Percentiles rank a stretch among this genome's conserved stretches.
These are phyloP conservation scores for Hoplodrina blanda DNA, from an alignment of 2,888 invertebrate genomes.

Conservation along the genomic window DNA sequence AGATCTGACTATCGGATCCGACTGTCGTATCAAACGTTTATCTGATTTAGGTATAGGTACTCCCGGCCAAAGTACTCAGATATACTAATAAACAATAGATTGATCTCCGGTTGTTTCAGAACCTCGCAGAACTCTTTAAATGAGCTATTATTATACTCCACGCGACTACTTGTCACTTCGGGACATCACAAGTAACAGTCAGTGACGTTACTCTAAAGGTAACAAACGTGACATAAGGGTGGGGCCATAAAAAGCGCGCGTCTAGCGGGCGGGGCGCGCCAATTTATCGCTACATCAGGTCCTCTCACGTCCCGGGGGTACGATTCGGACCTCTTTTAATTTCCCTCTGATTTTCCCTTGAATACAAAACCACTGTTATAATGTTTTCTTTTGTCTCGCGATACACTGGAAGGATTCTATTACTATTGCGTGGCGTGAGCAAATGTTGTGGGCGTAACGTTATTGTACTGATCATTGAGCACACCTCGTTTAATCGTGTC, in stretches of 20 bases:
- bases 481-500: too few relatives aligned
- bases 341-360: constrained; percentile 67
- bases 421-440: constrained; percentile 21
- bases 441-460: background rate
- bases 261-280: constrained; percentile 41
- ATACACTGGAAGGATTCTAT: constrained; percentile 39
- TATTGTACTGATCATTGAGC: background rate
- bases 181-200: constrained; percentile 15
- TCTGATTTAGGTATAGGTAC: too few relatives aligned
- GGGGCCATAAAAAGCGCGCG: constrained; percentile 57
- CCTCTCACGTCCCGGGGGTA: constrained; percentile 65
- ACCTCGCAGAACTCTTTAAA: background rate
- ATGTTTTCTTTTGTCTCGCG: constrained; percentile 60
- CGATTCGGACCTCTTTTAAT: constrained; percentile 71
- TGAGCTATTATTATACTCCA: background rate
- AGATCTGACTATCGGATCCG: too few relatives aligned
- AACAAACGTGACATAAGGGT: constrained; percentile 55
- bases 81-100: background rate
- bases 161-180: background rate
- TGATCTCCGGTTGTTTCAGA: background rate
- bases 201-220: constrained; percentile 50
- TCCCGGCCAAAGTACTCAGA: background rate
- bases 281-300: constrained; percentile 74
- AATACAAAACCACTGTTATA: constrained; percentile 67
- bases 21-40: too few relatives aligned